Conservation (phyloP, 2,113 vertebrate genomes). For the Oriolus oriolus region DNA sequence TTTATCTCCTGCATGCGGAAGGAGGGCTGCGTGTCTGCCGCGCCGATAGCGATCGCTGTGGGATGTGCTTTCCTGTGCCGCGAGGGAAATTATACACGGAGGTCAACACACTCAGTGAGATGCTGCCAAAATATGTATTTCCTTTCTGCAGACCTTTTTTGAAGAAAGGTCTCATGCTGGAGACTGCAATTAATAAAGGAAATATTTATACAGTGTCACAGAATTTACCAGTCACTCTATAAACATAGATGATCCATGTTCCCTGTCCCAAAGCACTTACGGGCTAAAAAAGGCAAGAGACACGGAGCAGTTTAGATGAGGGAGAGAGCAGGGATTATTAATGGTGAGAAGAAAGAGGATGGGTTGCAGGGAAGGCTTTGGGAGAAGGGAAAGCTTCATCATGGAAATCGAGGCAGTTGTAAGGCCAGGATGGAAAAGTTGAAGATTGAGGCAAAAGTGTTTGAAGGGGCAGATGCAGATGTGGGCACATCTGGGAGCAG, state of each 20-base stretch:
- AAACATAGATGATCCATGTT: constrained; percentile 48
- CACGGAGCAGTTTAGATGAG: constrained; percentile 11
- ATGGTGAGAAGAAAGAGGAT: not conserved
- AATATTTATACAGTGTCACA: constrained; percentile 56
- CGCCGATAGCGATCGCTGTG: not conserved
- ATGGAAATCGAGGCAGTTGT: not conserved
- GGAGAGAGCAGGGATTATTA: not conserved
- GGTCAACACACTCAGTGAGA: not conserved
- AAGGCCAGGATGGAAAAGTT: not conserved
- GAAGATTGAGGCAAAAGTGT: not conserved
- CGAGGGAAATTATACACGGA: not conserved
- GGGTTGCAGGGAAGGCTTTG: not conserved
- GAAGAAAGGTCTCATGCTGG: constrained; percentile 26
- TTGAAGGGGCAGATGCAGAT: not conserved
- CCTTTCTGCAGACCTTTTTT: constrained; percentile 42
- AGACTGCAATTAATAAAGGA: constrained; percentile 55
- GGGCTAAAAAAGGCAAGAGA: constrained; percentile 61
- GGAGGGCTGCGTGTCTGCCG: not conserved
- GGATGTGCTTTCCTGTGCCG: not conserved
- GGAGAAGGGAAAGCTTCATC: not conserved
- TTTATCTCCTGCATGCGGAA: not conserved
- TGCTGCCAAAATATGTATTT: constrained; percentile 61
- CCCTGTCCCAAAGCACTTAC: constrained; percentile 42
- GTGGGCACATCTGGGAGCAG: not conserved
- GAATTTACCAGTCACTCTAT: constrained; percentile 44